Conservation (phyloP, 2,888 invertebrate genomes). For the Ephialtes manifestator region DNA sequence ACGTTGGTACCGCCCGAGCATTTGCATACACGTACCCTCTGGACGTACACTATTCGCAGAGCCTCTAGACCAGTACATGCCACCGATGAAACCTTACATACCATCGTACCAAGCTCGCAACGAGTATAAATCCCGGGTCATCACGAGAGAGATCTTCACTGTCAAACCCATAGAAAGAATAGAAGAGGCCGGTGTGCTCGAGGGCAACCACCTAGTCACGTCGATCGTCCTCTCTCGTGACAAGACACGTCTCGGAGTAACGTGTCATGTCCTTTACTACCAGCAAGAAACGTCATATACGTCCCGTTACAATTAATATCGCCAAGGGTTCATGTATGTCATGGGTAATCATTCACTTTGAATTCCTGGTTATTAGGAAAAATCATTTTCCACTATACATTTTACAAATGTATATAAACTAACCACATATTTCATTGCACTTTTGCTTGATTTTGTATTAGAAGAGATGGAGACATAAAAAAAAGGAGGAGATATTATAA, state of each 20-base stretch:
- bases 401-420: too few species aligned
- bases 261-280: constrained; percentile 60
- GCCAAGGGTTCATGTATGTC: background rate
- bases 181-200: constrained; percentile 58
- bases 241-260: constrained; percentile 45
- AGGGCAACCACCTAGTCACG: constrained; percentile 61
- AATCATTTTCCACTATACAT: constrained; percentile 1
- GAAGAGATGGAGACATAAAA: too few species aligned
- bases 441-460: too few species aligned
- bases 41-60: constrained; percentile 22
- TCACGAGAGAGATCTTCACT: constrained; percentile 73
- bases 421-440: too few species aligned
- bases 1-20: constrained; percentile 78
- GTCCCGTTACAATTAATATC: constrained; percentile 59
- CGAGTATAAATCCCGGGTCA: constrained; percentile 78
- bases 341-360: too few species aligned
- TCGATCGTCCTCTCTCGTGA: constrained; percentile 59
- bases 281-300: constrained; percentile 60
- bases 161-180: constrained; percentile 62
- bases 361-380: background rate
- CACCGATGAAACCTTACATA: constrained; percentile 28
- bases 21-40: constrained; percentile 69
- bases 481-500: too few species aligned
- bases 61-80: background rate
- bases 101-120: constrained; percentile 37